Conservation (phyloP, 2,888 invertebrate genomes). For the Phengaris alcon region DNA sequence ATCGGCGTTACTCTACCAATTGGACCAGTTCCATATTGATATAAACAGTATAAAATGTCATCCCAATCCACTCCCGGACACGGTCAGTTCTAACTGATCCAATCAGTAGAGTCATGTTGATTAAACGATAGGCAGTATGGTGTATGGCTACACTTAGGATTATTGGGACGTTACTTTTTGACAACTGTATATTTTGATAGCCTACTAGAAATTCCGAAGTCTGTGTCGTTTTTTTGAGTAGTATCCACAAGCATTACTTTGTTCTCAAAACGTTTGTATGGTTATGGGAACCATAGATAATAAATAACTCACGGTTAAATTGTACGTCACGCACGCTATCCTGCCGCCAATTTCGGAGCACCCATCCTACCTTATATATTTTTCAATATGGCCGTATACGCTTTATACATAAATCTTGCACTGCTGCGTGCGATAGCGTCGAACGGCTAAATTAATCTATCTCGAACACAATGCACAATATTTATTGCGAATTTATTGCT, state of each 20-base stretch:
- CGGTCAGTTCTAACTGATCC: no score
- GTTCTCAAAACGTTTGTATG: not conserved
- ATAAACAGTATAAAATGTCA: not conserved
- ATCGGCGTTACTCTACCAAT: no score
- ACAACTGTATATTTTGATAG: no score
- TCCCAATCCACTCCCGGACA: not conserved
- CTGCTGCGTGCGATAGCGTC: conserved; percentile 48
- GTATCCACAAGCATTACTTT: not conserved
- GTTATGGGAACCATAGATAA: conserved; percentile 12
- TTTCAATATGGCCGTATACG: conserved; percentile 45
- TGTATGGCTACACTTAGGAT: not conserved
- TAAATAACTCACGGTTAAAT: conserved; percentile 30
- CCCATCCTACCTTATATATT: conserved; percentile 40
- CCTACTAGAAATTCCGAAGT: not conserved
- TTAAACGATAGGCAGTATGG: not conserved
- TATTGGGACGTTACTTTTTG: no score
- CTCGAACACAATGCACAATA: conserved; percentile 49
- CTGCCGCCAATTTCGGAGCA: conserved; percentile 27
- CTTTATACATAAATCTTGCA: conserved; percentile 48
- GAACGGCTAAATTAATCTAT: conserved; percentile 51
- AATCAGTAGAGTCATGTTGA: not conserved
- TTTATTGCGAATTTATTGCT: conserved; percentile 47
- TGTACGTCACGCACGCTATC: conserved; percentile 28
- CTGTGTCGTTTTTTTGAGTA: not conserved
- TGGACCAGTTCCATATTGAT: not conserved